These are phyloP conservation scores for Tachysurus fulvidraco DNA, from an alignment of 2,113 vertebrate genomes.

Conservation along the genomic window DNA sequence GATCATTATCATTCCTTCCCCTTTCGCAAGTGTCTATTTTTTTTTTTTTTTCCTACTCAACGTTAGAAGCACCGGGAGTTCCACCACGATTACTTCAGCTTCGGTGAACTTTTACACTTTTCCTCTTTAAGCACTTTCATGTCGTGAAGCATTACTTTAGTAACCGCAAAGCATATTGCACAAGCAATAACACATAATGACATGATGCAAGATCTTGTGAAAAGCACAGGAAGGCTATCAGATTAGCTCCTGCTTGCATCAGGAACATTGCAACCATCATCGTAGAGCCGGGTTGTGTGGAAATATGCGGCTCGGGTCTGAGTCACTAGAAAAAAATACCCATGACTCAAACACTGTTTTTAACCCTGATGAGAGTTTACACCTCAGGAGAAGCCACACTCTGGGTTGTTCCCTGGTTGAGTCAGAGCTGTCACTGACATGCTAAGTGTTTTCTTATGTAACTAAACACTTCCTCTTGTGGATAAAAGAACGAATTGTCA, in stretches of 20 bases:
- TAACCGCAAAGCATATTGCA: conserved; percentile 33
- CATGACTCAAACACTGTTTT: conserved; percentile 42
- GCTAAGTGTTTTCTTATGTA: conserved; percentile 22
- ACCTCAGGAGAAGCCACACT: conserved; percentile 18
- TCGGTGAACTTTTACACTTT: conserved; percentile 15
- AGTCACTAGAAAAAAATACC: conserved; percentile 34
- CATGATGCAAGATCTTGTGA: conserved; percentile 11
- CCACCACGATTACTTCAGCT: conserved; percentile 8
- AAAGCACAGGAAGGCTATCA: conserved; percentile 18
- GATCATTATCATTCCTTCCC: not conserved
- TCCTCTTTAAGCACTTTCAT: not conserved
- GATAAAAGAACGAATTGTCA: not conserved
- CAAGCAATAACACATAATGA: conserved; percentile 17
- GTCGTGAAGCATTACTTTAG: conserved; percentile 14
- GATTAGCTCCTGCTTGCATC: conserved; percentile 33
- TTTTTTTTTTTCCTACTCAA: not conserved
- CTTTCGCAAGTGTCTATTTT: not conserved
- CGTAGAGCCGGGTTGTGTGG: not conserved
- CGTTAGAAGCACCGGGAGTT: not conserved
- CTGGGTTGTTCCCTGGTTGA: conserved; percentile 25
- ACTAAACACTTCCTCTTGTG: not conserved
- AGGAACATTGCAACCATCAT: conserved; percentile 23
- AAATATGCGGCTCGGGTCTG: conserved; percentile 30
- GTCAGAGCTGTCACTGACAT: conserved; percentile 37
- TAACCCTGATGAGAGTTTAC: conserved; percentile 22